These are phyloP conservation scores for Neosilurus hyrtlii DNA, from an alignment of 2,797 vertebrate species.

Conservation along the genomic window DNA sequence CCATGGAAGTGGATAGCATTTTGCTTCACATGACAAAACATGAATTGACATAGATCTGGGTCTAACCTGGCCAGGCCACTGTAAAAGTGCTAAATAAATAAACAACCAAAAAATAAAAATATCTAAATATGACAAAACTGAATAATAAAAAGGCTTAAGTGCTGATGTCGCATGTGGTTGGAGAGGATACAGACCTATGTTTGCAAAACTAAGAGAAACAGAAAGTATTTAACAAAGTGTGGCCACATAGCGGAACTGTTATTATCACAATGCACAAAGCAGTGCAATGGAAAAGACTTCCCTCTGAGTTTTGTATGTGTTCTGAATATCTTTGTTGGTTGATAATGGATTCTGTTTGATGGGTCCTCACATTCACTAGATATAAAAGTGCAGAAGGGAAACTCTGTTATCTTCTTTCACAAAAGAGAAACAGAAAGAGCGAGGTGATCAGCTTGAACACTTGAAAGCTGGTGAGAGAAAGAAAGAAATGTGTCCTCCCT, in stretches of 20 bases:
- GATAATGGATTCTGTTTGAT: constrained; percentile 23
- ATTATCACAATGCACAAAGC: constrained; percentile 5
- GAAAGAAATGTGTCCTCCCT: constrained; percentile 14
- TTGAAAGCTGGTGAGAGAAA: constrained; percentile 18
- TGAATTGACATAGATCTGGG: too few species aligned
- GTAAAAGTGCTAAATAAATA: neutral
- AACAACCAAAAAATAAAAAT: too few species aligned
- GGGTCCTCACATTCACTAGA: neutral
- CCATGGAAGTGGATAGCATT: neutral
- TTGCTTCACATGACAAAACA: neutral
- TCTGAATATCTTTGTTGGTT: constrained; percentile 26
- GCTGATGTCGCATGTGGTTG: too few species aligned
- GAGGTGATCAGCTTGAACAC: constrained; percentile 35
- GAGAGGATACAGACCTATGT: neutral
- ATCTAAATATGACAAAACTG: too few species aligned
- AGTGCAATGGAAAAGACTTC: neutral
- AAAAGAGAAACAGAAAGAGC: constrained; percentile 14
- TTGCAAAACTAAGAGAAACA: neutral
- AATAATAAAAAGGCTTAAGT: neutral
- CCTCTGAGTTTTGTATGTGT: constrained; percentile 8
- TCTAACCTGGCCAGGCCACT: neutral
- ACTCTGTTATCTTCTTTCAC: constrained; percentile 29
- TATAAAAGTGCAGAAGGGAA: constrained; percentile 19
- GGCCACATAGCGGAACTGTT: constrained; percentile 16
- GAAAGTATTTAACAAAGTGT: constrained; percentile 12